Evolutionary conservation across 2,888 invertebrate genomes (phyloP), one percentile per base, ranked within the genome.

Genomic region (Steinernema carpocapsae): DNA sequence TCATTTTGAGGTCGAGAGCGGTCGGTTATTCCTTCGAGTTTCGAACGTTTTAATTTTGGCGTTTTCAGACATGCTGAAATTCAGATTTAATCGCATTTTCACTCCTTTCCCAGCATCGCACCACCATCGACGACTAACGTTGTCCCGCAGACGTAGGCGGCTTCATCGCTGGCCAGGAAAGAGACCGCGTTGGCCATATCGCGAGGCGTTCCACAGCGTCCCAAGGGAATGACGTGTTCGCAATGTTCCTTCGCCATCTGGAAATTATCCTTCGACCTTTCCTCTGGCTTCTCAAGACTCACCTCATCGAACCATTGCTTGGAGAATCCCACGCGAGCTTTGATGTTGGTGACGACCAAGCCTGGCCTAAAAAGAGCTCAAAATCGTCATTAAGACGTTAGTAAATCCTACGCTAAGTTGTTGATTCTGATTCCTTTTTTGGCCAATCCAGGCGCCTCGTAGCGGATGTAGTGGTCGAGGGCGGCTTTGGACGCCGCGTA

Each of bases 261-360:
- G 29, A 84, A 19, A 51, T 19, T 10, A 19, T n/a, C 7, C 14
- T 7, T 6, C 7, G 51, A 6, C 19, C 12, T 10, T 51, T 6
- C 6, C 12, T 6, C 6, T 19, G 51, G n/a, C 12, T 6, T 56
- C 26, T 26, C 56, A 43, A 43, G 78, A 73, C 48, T 12, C 19
- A 88, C 88, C 82, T 92, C 91, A 46, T 91, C 90, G 88, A 95
- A 94, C 51, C 92, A 91, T 78, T 93, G 92, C 19, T 93, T 92
- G 77, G 90, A 91, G 91, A 95, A 91, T 12, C 96, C 96, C 32
- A 93, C 93, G 76, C 92, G 91, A 86, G 92, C 92, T 82, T 95
- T 95, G 45, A 95, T 88, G 88, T 94, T 93, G 0, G 95, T 96
- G 0, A 93, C 87, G 12, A 93, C 92, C 0, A 96, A 95, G 72